Evolutionary conservation across 2,113 vertebrate genomes (phyloP).

Genomic region (Phyllostomus hastatus): DNA sequence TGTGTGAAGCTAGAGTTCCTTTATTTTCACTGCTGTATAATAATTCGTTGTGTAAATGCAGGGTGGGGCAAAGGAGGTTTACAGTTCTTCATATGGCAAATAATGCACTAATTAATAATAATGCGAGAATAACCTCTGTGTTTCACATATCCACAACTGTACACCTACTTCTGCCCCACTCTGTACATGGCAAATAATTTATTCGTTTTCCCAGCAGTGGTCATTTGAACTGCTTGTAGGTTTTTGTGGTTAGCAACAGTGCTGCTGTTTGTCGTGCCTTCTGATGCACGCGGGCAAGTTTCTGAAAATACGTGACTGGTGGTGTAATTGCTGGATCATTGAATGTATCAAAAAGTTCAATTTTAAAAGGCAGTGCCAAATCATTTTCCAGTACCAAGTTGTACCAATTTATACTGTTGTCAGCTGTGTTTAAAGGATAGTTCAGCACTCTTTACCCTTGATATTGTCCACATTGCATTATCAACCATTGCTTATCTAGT

Average conservation of each 20-base stretch:
- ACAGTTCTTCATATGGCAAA: not conserved
- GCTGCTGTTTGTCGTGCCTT: not conserved
- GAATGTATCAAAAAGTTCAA: not conserved
- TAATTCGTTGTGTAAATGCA: not conserved
- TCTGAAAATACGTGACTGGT: not conserved
- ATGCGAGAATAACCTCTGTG: no score
- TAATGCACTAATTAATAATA: no score
- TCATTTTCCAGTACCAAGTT: not conserved
- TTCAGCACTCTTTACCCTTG: not conserved
- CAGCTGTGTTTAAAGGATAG: not conserved
- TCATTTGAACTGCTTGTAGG: not conserved
- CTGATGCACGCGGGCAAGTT: not conserved
- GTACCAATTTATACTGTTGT: not conserved
- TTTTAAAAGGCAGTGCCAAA: not conserved
- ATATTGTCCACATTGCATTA: not conserved
- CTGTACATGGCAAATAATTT: not conserved
- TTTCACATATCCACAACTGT: not conserved
- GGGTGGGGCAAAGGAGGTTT: not conserved
- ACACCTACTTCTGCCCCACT: not conserved
- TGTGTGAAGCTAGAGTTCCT: not conserved
- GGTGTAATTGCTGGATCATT: not conserved
- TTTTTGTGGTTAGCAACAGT: not conserved
- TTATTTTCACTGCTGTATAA: not conserved
- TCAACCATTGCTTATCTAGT: not conserved
- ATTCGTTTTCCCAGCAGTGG: not conserved